Base-by-base conservation (phyloP, 2,113 vertebrate species). In the Zeus faber region DNA sequence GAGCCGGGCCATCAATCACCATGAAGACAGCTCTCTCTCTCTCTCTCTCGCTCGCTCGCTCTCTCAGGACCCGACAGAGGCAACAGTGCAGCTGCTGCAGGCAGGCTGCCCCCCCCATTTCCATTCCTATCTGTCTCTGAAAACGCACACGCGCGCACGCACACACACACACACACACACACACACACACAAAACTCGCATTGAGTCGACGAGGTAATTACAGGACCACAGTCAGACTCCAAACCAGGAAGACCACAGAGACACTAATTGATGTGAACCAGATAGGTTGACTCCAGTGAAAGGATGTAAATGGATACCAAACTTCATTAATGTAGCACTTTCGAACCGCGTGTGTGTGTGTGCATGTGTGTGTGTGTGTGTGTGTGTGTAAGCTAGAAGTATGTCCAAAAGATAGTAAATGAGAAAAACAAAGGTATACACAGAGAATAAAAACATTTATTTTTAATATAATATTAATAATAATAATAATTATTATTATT, bases 1-100 rank as follows among this genome's bases (percentile, higher is more conserved):
- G 80, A 76, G 72, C 58, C 16, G 47, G 40, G 45, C 65, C 59
- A 72, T 84, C 76, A 72, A 76, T 82, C 79, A 80, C 53, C 45
- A 29, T 1, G 14, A 57, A 45, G 61, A 64, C 70, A 62, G 61
- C n/a, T 27, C 49, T 57, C 40, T 50, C 37, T 55, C 54, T 58
- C 53, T 45, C 27, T 21, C 58, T 44, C 7, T 29, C 25, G 17
- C 23, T 9, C 52, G n/a, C n/a, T n/a, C n/a, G n/a, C n/a, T n/a
- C n/a, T n/a, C n/a, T n/a, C n/a, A n/a, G n/a, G n/a, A n/a, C n/a
- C n/a, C n/a, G n/a, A n/a, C n/a, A n/a, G n/a, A n/a, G n/a, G n/a
- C n/a, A n/a, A n/a, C 31, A 16, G 52, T 47, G 39, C 65, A 76
- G 76, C 74, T 80, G 77, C 67, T 80, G 43, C 54, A 24, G 67